A percentile compares a stretch with the other conserved stretches of the same genome.
Evolutionary conservation across 2,888 invertebrate genomes (phyloP).

Genomic region (Caenorhabditis virilis): DNA sequence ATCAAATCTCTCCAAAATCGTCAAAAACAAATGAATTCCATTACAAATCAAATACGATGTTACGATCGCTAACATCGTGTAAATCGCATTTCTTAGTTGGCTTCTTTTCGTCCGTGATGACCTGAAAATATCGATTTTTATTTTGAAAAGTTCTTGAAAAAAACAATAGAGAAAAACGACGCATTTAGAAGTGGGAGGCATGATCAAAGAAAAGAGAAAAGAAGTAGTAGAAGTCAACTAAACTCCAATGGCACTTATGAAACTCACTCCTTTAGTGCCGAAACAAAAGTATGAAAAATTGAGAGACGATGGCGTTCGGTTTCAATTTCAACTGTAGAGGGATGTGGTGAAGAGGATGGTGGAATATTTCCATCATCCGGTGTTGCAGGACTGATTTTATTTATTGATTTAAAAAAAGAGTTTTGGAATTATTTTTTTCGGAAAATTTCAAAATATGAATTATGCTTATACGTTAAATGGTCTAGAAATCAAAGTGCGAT

Average conservation of each 20-base stretch:
- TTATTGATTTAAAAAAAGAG: too few relatives aligned
- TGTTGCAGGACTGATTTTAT: too few relatives aligned
- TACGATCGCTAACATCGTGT: slow-evolving; percentile 56
- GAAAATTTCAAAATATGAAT: too few relatives aligned
- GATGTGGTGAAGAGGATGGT: too few relatives aligned
- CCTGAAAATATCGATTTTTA: slow-evolving; percentile 24
- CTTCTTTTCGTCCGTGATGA: slow-evolving; percentile 45
- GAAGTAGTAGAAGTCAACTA: background rate
- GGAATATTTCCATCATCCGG: too few relatives aligned
- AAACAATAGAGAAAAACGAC: background rate
- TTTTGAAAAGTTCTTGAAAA: background rate
- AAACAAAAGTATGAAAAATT: slow-evolving; percentile 30
- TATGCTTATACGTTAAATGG: too few relatives aligned
- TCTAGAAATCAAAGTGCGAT: too few relatives aligned
- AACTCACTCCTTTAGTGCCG: slow-evolving; percentile 36
- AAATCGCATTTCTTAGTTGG: slow-evolving; percentile 54
- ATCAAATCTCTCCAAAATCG: slow-evolving; percentile 43
- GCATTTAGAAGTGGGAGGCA: background rate
- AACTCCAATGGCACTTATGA: background rate
- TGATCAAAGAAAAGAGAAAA: background rate
- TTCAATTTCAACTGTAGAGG: too few relatives aligned
- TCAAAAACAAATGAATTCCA: slow-evolving; percentile 48
- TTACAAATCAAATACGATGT: slow-evolving; percentile 54
- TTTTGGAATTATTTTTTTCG: too few relatives aligned
- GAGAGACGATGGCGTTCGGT: too few relatives aligned